These are phyloP conservation scores for Parazoanthus darwini DNA, from an alignment of 92 coral and sea anemone species.

Conservation along the genomic window DNA sequence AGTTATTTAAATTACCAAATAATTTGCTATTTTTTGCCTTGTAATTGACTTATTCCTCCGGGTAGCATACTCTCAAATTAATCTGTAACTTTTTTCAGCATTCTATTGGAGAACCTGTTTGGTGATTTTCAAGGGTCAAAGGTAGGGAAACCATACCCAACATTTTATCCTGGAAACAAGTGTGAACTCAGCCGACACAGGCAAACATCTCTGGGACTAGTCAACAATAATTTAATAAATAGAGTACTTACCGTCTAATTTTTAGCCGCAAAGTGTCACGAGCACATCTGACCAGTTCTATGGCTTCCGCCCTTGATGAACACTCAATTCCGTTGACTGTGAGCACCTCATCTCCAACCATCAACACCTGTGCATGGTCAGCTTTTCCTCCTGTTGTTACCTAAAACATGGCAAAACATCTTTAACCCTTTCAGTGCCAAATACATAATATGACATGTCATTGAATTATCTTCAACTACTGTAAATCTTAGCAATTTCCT, in stretches of 20 bases:
- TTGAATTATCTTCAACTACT: neutral
- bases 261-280: constrained; percentile 70
- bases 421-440: neutral
- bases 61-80: too few species aligned
- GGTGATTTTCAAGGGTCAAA: too few species aligned
- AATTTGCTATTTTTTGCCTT: too few species aligned
- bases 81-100: too few species aligned
- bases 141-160: too few species aligned
- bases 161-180: too few species aligned
- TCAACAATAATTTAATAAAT: neutral
- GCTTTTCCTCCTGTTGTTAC: constrained; percentile 95
- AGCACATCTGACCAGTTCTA: constrained; percentile 79
- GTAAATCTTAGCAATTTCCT: neutral
- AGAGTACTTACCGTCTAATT: constrained; percentile 69
- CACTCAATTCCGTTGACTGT: constrained; percentile 88
- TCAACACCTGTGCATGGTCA: constrained; percentile 64
- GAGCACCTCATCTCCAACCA: constrained; percentile 90
- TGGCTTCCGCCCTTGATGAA: constrained; percentile 85
- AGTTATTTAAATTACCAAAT: too few species aligned
- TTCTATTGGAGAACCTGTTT: too few species aligned
- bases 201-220: neutral
- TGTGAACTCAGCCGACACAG: too few species aligned
- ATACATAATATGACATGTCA: neutral
- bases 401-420: constrained; percentile 42
- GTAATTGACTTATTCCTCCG: too few species aligned